Evolutionary conservation across 2,888 invertebrate genomes (phyloP).

Genomic region (Andrena marginata): DNA sequence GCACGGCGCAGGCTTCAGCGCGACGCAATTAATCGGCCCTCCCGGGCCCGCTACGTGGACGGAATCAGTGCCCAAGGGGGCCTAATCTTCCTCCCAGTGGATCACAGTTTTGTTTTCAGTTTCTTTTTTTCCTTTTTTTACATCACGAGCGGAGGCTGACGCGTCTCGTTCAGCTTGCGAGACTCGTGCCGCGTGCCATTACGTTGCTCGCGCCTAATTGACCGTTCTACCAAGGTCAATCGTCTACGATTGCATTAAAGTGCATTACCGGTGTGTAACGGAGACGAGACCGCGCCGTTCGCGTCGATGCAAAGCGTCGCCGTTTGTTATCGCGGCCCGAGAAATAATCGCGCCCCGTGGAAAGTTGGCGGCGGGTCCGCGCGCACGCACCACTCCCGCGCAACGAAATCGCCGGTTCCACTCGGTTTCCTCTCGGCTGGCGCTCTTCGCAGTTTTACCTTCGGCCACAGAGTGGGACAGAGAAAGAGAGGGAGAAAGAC

Average conservation of each 20-base stretch:
- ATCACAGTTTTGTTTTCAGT: constrained; percentile 22
- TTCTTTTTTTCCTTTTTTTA: too few relatives aligned
- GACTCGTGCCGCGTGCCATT: constrained; percentile 58
- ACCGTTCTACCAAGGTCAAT: constrained; percentile 59
- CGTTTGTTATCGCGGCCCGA: background rate
- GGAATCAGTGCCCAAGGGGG: background rate
- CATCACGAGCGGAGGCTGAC: constrained; percentile 15
- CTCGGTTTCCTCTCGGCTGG: constrained; percentile 13
- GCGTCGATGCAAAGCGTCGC: constrained; percentile 16
- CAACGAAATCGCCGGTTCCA: constrained; percentile 29
- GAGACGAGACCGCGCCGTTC: background rate
- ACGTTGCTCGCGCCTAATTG: constrained; percentile 56
- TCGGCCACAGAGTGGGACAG: background rate
- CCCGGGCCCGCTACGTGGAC: background rate
- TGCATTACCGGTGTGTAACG: constrained; percentile 56
- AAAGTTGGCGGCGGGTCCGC: background rate
- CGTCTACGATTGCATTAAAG: constrained; percentile 60
- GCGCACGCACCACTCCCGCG: constrained; percentile 17
- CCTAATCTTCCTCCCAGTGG: constrained; percentile 5
- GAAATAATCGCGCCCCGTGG: background rate
- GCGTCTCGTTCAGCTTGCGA: constrained; percentile 52
- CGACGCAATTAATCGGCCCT: too few relatives aligned
- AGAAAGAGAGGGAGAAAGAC: constrained; percentile 12
- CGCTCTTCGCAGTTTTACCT: constrained; percentile 13
- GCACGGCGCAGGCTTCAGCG: background rate